phyloP scores from a whole-genome alignment of 2,797 vertebrate genomes.

The Pangasius macronema region DNA sequence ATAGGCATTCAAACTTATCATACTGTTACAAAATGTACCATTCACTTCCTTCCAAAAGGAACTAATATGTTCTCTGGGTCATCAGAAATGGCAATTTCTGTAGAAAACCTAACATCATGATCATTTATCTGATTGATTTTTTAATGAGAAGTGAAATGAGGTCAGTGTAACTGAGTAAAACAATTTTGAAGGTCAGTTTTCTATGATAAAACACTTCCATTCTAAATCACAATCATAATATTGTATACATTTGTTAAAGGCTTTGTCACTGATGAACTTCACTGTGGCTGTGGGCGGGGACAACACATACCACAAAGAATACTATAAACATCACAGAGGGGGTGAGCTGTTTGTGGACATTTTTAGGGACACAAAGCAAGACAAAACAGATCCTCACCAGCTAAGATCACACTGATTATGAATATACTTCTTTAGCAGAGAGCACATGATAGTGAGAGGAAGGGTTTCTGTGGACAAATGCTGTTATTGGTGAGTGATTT shows the following conservation, averaged over 20 bases:
- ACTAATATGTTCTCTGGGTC: not conserved
- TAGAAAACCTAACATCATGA: no score
- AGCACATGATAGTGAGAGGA: not conserved
- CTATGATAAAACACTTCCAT: not conserved
- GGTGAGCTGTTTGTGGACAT: conserved; percentile 31
- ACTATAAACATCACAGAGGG: conserved; percentile 25
- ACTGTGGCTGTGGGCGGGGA: not conserved
- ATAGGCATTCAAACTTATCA: not conserved
- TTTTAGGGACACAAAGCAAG: conserved; percentile 13
- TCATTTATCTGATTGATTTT: not conserved
- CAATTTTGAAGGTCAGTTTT: not conserved
- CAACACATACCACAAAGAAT: not conserved
- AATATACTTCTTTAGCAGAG: not conserved
- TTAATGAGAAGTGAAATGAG: not conserved
- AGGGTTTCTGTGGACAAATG: not conserved
- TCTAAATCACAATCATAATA: not conserved
- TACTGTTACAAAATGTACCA: not conserved
- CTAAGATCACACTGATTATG: not conserved
- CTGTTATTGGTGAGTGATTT: not conserved
- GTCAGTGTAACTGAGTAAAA: not conserved
- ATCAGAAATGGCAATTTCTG: not conserved
- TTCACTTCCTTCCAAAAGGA: not conserved
- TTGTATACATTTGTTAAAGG: not conserved
- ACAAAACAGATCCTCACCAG: conserved; percentile 10
- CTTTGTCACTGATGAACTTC: conserved; percentile 3